Evolutionary conservation across 2,888 invertebrate species (phyloP), one percentile per base, ranked within the genome.

Genomic region (Muschampia plurimacula): DNA sequence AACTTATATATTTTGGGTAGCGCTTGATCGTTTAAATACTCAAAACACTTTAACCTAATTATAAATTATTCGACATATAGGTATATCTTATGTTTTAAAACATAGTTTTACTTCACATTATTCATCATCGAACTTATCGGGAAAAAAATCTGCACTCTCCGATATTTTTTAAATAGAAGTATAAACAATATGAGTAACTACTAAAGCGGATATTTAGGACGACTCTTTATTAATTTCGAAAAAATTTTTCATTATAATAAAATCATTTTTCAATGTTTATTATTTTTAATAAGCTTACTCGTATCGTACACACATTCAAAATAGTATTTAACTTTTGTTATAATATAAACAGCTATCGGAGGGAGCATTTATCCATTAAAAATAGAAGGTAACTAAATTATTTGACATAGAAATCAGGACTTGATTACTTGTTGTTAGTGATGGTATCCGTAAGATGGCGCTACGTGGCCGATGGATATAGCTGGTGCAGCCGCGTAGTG

Each of bases 401-500:
- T 39, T 4, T n/a, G 57, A 49, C 65, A 22, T 49, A 65, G 70
- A 36, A n/a, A 52, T 36, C 32, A n/a, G 64, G 52, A 67, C 44
- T 59, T 10, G 7, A 6, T 46, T 49, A 15, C 5, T 46, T 55
- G 28, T 2, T 52, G 41, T 79, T 77, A 84, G 60, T 84, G 82
- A 44, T 80, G 77, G n/a, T 71, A 71, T n/a, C 80, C 82, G 71
- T 92, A 91, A 67, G 84, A 83, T 59, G 93, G 64, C 15, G 64
- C 64, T 44, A 64, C 64, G n/a, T 62, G 62, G n/a, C 62, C 62
- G 13, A 62, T 62, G 90, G 59, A 91, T 77, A 90, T 80, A 63
- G 91, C 85, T 2, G 88, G 87, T 66, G 86, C 88, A 36, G 84
- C 84, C 1, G 89, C 94, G 76, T 93, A 93, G 73, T 91, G 89